Percentiles rank a stretch among this genome's conserved stretches.
phyloP scores from a whole-genome alignment of 2,797 vertebrate genomes.

The Crypturellus tataupa region DNA sequence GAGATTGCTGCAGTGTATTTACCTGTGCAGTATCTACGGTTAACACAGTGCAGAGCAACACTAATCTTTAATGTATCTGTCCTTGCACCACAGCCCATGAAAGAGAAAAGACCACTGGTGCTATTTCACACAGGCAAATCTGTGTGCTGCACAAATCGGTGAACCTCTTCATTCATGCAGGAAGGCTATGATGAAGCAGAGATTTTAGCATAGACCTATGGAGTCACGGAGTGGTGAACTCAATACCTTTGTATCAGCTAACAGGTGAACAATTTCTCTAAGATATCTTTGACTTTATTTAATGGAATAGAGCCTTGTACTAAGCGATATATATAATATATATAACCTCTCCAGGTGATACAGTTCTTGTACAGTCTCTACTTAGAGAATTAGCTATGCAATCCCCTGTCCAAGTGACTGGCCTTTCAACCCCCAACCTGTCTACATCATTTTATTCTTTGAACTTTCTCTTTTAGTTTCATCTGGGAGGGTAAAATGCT shows the following conservation, averaged over 20 bases:
- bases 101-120: not conserved
- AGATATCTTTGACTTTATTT: not conserved
- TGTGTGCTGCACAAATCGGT: rapidly evolving
- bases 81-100: rapidly evolving
- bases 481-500: not conserved
- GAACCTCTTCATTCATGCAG: not conserved
- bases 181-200: not conserved
- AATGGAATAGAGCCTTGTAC: not conserved
- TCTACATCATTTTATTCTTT: not conserved
- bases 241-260: not conserved
- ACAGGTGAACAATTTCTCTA: not conserved
- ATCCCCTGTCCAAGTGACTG: not conserved
- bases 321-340: not conserved
- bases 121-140: not conserved
- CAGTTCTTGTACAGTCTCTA: not conserved
- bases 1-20: not conserved
- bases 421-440: not conserved
- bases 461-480: not conserved
- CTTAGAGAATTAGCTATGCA: not conserved
- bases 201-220: not conserved
- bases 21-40: not conserved
- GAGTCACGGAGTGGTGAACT: not conserved
- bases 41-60: not conserved
- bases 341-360: not conserved
- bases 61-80: not conserved